Percentiles rank a stretch among this genome's conserved stretches.
phyloP scores from a whole-genome alignment of 2,797 vertebrate species.

The Vultur gryphus region DNA sequence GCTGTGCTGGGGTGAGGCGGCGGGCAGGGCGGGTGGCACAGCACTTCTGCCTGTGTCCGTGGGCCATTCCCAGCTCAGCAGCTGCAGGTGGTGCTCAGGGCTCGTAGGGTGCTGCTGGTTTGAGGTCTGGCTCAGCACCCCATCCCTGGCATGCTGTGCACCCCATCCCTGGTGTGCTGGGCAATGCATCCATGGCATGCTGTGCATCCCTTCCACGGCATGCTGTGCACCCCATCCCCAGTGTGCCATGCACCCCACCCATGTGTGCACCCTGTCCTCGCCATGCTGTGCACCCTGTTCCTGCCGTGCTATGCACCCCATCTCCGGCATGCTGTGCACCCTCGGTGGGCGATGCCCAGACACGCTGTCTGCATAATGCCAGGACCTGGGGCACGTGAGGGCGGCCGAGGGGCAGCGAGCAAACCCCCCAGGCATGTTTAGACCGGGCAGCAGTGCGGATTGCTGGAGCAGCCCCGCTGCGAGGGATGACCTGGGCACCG shows the following conservation, averaged over 20 bases:
- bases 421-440: fast-evolving
- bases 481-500: fast-evolving
- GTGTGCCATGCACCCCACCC: neutral
- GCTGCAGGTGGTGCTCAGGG: neutral
- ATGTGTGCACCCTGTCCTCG: neutral
- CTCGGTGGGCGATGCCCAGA: no score
- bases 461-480: neutral
- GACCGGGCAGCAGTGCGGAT: neutral
- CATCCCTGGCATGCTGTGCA: neutral
- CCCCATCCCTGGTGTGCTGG: neutral
- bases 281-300: neutral
- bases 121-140: neutral
- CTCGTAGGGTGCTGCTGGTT: neutral
- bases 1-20: neutral
- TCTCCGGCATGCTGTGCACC: fast-evolving
- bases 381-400: fast-evolving
- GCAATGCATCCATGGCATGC: neutral
- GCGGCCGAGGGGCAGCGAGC: fast-evolving
- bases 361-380: fast-evolving
- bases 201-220: neutral
- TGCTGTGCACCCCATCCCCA: neutral
- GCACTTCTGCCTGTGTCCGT: neutral
- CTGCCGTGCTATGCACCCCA: neutral
- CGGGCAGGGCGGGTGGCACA: neutral
- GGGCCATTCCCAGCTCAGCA: no score